Evolutionary conservation across 2,888 invertebrate species (phyloP).

Genomic region (Boloria selene): DNA sequence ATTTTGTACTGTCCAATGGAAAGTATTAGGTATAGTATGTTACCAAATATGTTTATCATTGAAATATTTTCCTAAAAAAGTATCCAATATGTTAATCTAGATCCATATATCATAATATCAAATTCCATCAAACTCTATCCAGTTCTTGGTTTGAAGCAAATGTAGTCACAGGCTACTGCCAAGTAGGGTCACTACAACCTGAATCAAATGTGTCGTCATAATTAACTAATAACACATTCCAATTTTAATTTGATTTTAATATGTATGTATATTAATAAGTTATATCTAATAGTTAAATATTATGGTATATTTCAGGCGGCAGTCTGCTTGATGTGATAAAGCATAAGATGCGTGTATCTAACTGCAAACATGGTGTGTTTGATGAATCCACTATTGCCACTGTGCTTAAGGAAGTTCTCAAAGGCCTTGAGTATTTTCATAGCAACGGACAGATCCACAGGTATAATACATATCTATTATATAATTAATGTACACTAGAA

Average conservation of each 20-base stretch:
- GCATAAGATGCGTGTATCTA: conserved; percentile 94
- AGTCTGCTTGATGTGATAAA: conserved; percentile 95
- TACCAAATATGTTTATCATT: background rate
- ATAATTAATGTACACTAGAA: background rate
- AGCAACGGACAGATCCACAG: conserved; percentile 99
- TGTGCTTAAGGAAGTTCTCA: conserved; percentile 96
- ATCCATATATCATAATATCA: too few species aligned
- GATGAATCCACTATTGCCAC: conserved; percentile 99
- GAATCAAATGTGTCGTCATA: too few species aligned
- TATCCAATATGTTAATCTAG: too few species aligned
- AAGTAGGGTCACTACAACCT: too few species aligned
- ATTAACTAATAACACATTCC: too few species aligned
- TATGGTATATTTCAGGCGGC: conserved; percentile 82
- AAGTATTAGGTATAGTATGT: conserved; percentile 3
- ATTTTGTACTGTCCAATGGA: conserved; percentile 2
- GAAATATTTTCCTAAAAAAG: background rate
- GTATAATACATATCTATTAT: conserved; percentile 63
- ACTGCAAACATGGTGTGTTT: conserved; percentile 97
- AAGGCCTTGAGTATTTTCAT: conserved; percentile 99
- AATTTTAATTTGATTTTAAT: too few species aligned
- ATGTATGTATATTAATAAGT: background rate
- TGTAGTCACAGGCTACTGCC: too few species aligned
- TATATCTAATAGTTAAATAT: conserved; percentile 3
- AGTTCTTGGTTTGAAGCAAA: too few species aligned
- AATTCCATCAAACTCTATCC: too few species aligned